Evolutionary conservation across 2,113 vertebrate genomes (phyloP), one percentile per base, ranked within the genome.

Genomic region (Apodemus speciosus): DNA sequence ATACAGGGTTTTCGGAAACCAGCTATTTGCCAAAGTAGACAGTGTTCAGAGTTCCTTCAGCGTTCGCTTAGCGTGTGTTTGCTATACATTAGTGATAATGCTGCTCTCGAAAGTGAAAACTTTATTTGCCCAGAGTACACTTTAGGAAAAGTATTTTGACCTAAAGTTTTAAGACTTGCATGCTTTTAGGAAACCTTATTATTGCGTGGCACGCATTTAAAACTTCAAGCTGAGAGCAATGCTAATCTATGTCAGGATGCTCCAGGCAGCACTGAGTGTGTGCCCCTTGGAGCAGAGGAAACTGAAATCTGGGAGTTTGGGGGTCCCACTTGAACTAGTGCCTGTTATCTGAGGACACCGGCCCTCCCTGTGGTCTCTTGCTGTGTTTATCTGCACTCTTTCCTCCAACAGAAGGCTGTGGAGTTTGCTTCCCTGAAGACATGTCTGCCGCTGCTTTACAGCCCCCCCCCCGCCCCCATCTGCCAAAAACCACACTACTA

Each of bases 181-280:
- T 27, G 69, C 7, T 91, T 97, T 94, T 75, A 91, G 81, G 72
- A 92, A 92, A 71, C 4, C 58, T 85, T 66, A 43, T 2, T 64
- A 85, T 89, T 84, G 40, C 92, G 58, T 86, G 75, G 79, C 13
- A 86, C 43, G 56, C 30, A 88, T 89, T 96, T 91, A 69, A 88
- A 93, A 85, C 71, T 85, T 96, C 85, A 93, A 96, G 49, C 95
- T 92, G 81, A 94, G 93, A 95, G 95, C 96, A 90, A 89, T 40
- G 89, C 49, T 95, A 94, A 94, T 93, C 85, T 88, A 90, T 86
- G 88, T 62, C 93, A 93, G 80, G 8, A 86, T 56, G 76, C 93
- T 14, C 2, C 40, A 90, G 81, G 93, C 94, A 89, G 95, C 73
- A 84, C 30, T n/a, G 21, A 88, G 49, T 84, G 72, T 92, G 3